phyloP scores from a whole-genome alignment of 2,797 vertebrate species.

The Huso huso region DNA sequence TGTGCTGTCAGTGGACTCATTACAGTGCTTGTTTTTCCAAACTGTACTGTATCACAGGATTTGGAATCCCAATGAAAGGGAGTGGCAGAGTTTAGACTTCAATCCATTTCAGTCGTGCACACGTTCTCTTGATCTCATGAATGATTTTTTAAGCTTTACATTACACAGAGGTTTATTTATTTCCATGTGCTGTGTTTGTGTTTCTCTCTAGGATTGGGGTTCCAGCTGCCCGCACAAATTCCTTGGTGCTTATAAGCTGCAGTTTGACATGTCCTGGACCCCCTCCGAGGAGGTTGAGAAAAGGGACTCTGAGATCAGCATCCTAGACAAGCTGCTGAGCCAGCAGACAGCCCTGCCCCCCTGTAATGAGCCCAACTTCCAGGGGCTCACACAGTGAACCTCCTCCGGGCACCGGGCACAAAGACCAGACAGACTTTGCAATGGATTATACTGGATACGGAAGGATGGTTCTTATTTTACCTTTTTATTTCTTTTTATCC shows the following conservation, averaged over 20 bases:
- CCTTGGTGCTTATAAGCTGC: constrained; percentile 81
- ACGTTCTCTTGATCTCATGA: no score
- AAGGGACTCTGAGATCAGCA: constrained; percentile 66
- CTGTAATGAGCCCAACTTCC: constrained; percentile 61
- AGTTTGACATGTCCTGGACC: constrained; percentile 92
- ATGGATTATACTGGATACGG: not conserved
- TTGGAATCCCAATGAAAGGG: no score
- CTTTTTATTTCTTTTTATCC: no score
- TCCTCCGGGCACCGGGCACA: constrained; percentile 6
- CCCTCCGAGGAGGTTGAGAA: constrained; percentile 68
- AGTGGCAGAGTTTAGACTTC: no score
- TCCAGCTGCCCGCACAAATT: constrained; percentile 69
- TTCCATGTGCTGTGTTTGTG: constrained; percentile 8
- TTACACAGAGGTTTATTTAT: not conserved
- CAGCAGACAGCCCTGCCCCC: constrained; percentile 60
- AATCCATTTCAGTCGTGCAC: no score
- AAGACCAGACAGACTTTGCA: not conserved
- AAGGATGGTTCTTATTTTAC: no score
- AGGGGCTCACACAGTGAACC: constrained; percentile 58
- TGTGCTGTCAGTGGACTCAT: no score
- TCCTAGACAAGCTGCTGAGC: constrained; percentile 77
- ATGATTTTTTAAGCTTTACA: no score
- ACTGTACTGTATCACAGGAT: no score
- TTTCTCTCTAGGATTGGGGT: constrained; percentile 81
- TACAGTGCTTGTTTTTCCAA: no score